Conservation (phyloP, 2,113 vertebrate species). For the Bubo scandiacus region DNA sequence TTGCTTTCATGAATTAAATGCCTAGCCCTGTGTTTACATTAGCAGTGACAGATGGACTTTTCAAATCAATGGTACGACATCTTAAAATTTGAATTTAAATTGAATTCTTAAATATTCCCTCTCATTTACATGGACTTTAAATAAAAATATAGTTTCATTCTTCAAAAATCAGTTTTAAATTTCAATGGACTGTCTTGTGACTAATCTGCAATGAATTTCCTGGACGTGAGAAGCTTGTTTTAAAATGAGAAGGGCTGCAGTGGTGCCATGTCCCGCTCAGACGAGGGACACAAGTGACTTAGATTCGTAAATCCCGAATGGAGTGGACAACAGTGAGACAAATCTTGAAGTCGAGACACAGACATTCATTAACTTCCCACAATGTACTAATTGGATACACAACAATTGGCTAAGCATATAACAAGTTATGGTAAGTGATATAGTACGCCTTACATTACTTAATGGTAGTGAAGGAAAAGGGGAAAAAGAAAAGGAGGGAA, state of each 20-base stretch:
- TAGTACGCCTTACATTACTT: too few species aligned
- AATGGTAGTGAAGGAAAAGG: too few species aligned
- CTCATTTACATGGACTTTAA: neutral
- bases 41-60: neutral
- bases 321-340: too few species aligned
- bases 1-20: neutral
- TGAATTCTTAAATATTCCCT: neutral
- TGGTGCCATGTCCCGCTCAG: too few species aligned
- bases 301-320: too few species aligned
- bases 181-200: neutral
- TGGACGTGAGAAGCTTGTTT: neutral
- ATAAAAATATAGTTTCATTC: neutral
- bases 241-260: neutral
- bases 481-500: too few species aligned
- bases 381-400: too few species aligned
- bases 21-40: neutral
- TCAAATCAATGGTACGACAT: neutral
- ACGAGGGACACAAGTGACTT: too few species aligned
- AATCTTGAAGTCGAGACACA: too few species aligned
- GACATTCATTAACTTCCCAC: too few species aligned
- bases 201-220: neutral
- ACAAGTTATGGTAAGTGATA: too few species aligned
- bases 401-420: too few species aligned
- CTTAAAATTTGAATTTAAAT: neutral
- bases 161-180: neutral